These are phyloP conservation scores for Sinosuthora webbiana DNA, from an alignment of 2,113 vertebrate genomes.

Conservation along the genomic window DNA sequence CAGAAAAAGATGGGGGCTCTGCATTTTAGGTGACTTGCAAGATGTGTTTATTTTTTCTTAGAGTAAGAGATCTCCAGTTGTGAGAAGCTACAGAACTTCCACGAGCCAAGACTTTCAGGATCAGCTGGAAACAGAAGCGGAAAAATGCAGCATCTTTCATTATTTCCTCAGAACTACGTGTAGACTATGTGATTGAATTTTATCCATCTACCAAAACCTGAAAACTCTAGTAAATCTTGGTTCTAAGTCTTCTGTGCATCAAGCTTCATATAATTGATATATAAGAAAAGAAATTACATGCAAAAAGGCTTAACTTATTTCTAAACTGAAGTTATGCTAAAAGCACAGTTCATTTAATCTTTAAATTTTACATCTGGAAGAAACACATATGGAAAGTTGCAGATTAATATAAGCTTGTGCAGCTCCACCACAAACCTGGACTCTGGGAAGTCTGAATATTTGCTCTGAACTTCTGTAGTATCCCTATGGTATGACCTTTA, in stretches of 20 bases:
- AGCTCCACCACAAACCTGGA: not conserved
- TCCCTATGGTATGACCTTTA: not conserved
- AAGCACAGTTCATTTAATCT: not conserved
- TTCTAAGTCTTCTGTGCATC: not conserved
- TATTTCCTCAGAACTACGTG: not conserved
- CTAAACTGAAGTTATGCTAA: not conserved
- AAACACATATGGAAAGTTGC: not conserved
- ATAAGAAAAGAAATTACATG: not conserved
- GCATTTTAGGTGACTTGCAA: not conserved
- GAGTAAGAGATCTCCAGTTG: not conserved
- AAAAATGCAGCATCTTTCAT: not conserved
- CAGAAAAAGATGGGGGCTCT: not conserved
- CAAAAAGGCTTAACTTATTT: not conserved
- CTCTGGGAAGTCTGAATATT: not conserved
- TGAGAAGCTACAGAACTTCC: not conserved
- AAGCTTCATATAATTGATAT: not conserved
- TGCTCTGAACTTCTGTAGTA: not conserved
- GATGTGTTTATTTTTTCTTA: not conserved
- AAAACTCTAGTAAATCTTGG: not conserved
- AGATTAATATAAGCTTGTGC: not conserved
- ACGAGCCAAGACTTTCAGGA: not conserved
- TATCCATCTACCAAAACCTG: not conserved
- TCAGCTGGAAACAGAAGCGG: not conserved
- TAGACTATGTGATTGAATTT: not conserved
- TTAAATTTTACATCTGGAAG: not conserved